Percentiles rank a stretch among this genome's conserved stretches.
Conservation (phyloP, 2,888 invertebrate genomes). For the Campoplex capitator region DNA sequence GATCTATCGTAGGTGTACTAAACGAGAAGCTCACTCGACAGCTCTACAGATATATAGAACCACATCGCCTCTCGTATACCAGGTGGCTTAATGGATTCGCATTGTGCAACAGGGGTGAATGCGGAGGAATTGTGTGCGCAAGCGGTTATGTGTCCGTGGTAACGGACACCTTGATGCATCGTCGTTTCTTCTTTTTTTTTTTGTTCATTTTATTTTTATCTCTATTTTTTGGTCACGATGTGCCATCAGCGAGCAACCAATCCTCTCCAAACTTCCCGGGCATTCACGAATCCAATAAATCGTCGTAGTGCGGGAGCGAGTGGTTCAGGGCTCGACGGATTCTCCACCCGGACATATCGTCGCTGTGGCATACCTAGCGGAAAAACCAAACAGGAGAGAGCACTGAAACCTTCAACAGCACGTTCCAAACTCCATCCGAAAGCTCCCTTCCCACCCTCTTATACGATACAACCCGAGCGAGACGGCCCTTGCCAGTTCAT, state of each 20-base stretch:
- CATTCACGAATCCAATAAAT: slow-evolving; percentile 59
- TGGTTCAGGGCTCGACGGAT: slow-evolving; percentile 17
- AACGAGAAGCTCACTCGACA: slow-evolving; percentile 3
- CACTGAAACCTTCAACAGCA: slow-evolving; percentile 39
- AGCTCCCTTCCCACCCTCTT: slow-evolving; percentile 2
- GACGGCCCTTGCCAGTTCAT: slow-evolving; percentile 46
- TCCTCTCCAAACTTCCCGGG: slow-evolving; percentile 15
- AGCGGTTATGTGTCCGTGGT: slow-evolving; percentile 14
- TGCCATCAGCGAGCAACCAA: slow-evolving; percentile 19
- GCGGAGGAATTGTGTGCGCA: background rate
- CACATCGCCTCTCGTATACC: slow-evolving; percentile 11
- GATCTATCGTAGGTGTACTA: slow-evolving; percentile 40
- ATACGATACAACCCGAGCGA: slow-evolving; percentile 37
- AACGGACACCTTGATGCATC: slow-evolving; percentile 11
- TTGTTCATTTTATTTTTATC: background rate
- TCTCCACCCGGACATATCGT: slow-evolving; percentile 6
- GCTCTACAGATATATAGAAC: slow-evolving; percentile 1
- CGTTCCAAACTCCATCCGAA: slow-evolving; percentile 57
- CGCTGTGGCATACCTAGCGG: slow-evolving; percentile 10
- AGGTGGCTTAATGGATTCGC: slow-evolving; percentile 61
- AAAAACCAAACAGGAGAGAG: slow-evolving; percentile 16
- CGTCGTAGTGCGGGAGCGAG: slow-evolving; percentile 39
- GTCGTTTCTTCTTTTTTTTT: background rate
- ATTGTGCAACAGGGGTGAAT: slow-evolving; percentile 41
- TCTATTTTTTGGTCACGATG: background rate